Evolutionary conservation across 2,888 invertebrate species (phyloP), one percentile per base, ranked within the genome.

Genomic region (Cepaea hortensis): DNA sequence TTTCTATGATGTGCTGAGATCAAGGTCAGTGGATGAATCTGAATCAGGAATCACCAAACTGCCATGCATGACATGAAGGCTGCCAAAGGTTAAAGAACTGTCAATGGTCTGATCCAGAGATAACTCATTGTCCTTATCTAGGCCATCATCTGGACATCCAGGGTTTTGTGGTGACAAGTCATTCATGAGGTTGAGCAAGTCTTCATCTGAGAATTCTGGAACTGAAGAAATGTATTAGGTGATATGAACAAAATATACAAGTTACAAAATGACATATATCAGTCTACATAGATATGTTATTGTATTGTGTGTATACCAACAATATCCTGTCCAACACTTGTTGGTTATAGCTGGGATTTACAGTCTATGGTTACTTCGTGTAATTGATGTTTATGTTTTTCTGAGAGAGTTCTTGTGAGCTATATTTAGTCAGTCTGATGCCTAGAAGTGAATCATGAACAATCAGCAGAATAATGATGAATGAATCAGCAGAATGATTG

Each of bases 11-110:
- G n/a, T 5, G 68, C 20, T 50, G 48, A 5, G 65, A 48, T 46
- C 81, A 81, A 5, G 61, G 73, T 18, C 18, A 18, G n/a, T 15
- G 15, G 15, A 82, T 81, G 81, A 70, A 48, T 72, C 20, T 50
- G 23, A 11, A 50, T 62, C 62, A 9, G 46, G 46, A 6, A 75
- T 61, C 23, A 79, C 65, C 35, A 79, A 62, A 65, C 70, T 85
- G 46, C 70, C 85, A 79, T 61, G 50, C 85, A 79, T 79, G 13
- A 85, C 68, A 46, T 85, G 85, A 61, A 85, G 73, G 23, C 46
- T 72, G 11, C 85, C 85, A 50, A 85, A 73, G 4, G 85, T 61
- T 3, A 85, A 65, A 9, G 85, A 80, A 9, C 61, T 73, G n/a
- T 85, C 81, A 46, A 9, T 48, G 6, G 85, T 81, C 70, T 11